Evolutionary conservation across 2,888 invertebrate species (phyloP).

Genomic region (Diarsia brunnea): DNA sequence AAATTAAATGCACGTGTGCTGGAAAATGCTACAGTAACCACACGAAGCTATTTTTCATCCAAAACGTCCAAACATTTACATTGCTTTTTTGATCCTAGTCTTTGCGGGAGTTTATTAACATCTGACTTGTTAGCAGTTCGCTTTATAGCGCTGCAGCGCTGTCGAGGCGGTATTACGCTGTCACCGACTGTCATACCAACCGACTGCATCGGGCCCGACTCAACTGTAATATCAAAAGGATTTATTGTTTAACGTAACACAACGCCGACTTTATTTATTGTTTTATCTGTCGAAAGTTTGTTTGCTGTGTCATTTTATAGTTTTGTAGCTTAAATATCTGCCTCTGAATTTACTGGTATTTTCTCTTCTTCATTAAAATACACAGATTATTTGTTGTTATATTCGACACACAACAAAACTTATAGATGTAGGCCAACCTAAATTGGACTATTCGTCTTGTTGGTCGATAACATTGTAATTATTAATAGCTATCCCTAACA

Average conservation of each 20-base stretch:
- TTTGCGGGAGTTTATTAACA: conserved; percentile 67
- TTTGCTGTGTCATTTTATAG: conserved; percentile 33
- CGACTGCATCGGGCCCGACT: conserved; percentile 58
- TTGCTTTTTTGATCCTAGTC: conserved; percentile 58
- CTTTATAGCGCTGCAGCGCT: conserved; percentile 55
- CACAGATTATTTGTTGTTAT: background rate
- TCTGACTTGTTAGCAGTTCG: conserved; percentile 65
- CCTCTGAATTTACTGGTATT: conserved; percentile 3
- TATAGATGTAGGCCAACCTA: conserved; percentile 24
- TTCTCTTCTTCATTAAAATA: conserved; percentile 6
- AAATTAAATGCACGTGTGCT: conserved; percentile 60
- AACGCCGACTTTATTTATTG: conserved; percentile 54
- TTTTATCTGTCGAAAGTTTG: conserved; percentile 58
- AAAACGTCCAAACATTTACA: conserved; percentile 51
- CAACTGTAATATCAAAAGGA: conserved; percentile 70
- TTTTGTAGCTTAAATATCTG: conserved; percentile 13
- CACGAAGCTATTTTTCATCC: conserved; percentile 62
- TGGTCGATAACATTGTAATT: conserved; percentile 56
- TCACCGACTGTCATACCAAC: conserved; percentile 63
- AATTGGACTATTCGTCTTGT: conserved; percentile 50
- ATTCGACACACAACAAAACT: background rate
- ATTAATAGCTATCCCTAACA: conserved; percentile 62
- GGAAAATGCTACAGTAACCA: conserved; percentile 46
- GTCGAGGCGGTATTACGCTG: conserved; percentile 63
- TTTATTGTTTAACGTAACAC: conserved; percentile 69